Evolutionary conservation across 2,797 vertebrate genomes (phyloP).

Genomic region (Neomorphus geoffroyi): DNA sequence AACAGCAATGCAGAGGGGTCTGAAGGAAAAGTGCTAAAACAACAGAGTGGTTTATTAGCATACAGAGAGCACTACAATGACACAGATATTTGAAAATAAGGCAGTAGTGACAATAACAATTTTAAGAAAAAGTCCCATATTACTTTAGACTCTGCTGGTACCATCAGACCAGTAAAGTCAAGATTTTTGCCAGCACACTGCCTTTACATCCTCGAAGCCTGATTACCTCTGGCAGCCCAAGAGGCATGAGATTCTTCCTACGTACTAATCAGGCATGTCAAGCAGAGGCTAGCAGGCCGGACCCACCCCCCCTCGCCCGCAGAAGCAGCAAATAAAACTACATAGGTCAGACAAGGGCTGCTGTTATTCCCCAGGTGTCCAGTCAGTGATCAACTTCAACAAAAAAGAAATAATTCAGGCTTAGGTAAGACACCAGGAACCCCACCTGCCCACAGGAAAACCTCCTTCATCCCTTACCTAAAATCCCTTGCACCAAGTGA

Average conservation of each 20-base stretch:
- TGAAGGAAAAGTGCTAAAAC: constrained; percentile 83
- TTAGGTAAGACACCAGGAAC: background rate
- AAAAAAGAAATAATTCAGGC: background rate
- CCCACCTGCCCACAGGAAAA: background rate
- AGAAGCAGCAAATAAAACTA: background rate
- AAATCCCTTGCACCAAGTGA: background rate
- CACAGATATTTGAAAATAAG: background rate
- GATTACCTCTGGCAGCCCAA: background rate
- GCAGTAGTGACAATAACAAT: background rate
- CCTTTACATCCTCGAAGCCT: background rate
- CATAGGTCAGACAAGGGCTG: background rate
- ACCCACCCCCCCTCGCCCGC: rapidly evolving
- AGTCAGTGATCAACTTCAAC: background rate
- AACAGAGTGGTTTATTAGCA: background rate
- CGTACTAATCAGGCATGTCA: background rate
- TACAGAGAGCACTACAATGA: background rate
- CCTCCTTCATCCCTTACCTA: background rate
- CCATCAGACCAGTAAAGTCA: background rate
- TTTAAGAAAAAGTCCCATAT: background rate
- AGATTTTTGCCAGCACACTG: background rate
- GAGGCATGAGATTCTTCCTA: background rate
- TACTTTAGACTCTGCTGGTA: background rate
- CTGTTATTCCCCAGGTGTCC: background rate
- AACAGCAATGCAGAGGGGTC: constrained; percentile 88
- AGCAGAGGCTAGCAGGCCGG: background rate